Conservation (phyloP, 2,113 vertebrate species). For the Thunnus maccoyii region DNA sequence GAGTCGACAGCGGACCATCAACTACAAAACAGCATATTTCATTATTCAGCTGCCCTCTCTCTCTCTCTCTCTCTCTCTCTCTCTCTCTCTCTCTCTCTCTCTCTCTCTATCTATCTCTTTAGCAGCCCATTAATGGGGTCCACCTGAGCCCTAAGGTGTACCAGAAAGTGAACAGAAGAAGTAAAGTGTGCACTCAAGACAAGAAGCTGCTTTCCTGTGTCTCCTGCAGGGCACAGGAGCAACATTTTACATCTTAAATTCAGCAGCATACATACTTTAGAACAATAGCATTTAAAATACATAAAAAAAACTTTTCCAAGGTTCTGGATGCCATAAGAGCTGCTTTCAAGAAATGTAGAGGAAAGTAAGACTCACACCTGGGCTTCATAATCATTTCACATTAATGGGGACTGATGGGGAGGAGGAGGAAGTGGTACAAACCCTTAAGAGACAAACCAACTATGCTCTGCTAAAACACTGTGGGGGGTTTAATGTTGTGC, state of each 20-base stretch:
- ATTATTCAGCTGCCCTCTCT: neutral
- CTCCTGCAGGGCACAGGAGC: conserved; percentile 27
- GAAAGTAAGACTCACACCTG: neutral
- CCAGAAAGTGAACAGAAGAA: neutral
- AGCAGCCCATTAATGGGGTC: conserved; percentile 41
- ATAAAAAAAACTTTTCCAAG: neutral
- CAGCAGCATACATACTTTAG: neutral
- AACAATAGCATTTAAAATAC: neutral
- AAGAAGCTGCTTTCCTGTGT: conserved; percentile 17
- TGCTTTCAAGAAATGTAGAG: neutral
- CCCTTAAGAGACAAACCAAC: neutral
- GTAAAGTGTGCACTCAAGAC: conserved; percentile 42
- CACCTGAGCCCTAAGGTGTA: conserved; percentile 36
- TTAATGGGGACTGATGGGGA: neutral
- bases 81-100: neutral
- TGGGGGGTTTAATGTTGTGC: neutral
- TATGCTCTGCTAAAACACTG: neutral
- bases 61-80: too few species aligned
- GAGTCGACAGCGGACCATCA: neutral
- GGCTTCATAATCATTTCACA: neutral
- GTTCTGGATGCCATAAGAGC: neutral
- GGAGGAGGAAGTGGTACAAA: neutral
- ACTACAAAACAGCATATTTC: neutral
- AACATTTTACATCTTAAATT: neutral
- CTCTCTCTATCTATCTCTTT: neutral